phyloP scores from a whole-genome alignment of 2,888 invertebrate genomes.

The Mycalesis mineus region DNA sequence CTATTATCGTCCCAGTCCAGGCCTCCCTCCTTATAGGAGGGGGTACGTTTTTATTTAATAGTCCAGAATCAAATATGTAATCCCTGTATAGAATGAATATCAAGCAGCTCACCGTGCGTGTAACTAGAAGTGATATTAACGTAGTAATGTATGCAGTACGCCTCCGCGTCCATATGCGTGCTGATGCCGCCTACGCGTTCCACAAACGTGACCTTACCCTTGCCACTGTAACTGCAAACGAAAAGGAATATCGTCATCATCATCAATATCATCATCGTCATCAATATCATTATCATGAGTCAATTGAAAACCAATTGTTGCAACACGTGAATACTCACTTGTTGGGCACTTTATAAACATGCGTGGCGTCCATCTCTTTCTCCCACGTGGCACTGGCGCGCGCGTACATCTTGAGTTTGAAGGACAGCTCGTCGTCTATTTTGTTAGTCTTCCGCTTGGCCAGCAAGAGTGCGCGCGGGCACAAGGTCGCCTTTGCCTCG shows the following conservation, averaged over 20 bases:
- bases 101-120: conserved; percentile 52
- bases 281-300: no score
- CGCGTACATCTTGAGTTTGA: conserved; percentile 37
- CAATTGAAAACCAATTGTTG: no score
- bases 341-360: conserved; percentile 59
- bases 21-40: no score
- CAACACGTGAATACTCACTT: conserved; percentile 60
- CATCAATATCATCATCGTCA: no score
- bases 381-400: conserved; percentile 43
- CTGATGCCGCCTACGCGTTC: conserved; percentile 39
- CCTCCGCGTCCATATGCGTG: conserved; percentile 50
- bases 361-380: conserved; percentile 48
- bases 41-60: no score
- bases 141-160: conserved; percentile 53
- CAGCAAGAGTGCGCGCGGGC: conserved; percentile 53
- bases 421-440: conserved; percentile 38
- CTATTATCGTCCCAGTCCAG: no score
- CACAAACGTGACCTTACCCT: conserved; percentile 60
- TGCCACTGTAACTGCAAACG: conserved; percentile 31
- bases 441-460: conserved; percentile 47
- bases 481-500: conserved; percentile 50
- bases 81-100: no score
- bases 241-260: no score
- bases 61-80: no score
- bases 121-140: conserved; percentile 39